These are phyloP conservation scores for Aix galericulata DNA, from an alignment of 2,113 vertebrate genomes.

Conservation along the genomic window DNA sequence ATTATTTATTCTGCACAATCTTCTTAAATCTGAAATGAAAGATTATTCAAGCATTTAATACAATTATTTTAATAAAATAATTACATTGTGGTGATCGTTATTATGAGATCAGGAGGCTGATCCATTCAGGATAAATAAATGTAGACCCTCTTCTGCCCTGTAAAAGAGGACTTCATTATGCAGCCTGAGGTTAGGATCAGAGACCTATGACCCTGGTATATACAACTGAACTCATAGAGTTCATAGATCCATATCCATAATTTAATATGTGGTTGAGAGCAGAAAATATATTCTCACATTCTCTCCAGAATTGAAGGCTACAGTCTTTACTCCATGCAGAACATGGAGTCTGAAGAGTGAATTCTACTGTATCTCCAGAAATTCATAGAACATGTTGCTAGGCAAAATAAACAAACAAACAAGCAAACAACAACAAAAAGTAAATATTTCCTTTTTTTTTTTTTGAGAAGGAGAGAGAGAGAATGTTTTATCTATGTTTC, in stretches of 20 bases:
- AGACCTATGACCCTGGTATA: background rate
- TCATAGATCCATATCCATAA: background rate
- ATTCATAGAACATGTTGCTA: no score
- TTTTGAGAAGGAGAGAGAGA: background rate
- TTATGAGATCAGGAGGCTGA: background rate
- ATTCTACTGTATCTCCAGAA: background rate
- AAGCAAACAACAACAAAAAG: no score
- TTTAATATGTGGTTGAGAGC: background rate
- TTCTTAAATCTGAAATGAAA: background rate
- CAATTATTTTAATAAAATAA: background rate
- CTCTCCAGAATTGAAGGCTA: conserved; percentile 5
- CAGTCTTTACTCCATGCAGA: background rate
- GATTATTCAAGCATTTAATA: background rate
- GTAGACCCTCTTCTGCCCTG: background rate
- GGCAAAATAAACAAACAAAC: no score
- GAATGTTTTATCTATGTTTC: background rate
- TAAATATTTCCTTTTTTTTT: background rate
- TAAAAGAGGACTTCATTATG: background rate
- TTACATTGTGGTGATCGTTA: no score
- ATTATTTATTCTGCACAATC: background rate
- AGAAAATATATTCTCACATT: background rate
- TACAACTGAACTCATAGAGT: background rate
- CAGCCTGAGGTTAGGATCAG: background rate
- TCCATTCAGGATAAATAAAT: background rate
- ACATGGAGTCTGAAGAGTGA: background rate